phyloP scores from a whole-genome alignment of 2,113 vertebrate species.

The Urocolius indicus region DNA sequence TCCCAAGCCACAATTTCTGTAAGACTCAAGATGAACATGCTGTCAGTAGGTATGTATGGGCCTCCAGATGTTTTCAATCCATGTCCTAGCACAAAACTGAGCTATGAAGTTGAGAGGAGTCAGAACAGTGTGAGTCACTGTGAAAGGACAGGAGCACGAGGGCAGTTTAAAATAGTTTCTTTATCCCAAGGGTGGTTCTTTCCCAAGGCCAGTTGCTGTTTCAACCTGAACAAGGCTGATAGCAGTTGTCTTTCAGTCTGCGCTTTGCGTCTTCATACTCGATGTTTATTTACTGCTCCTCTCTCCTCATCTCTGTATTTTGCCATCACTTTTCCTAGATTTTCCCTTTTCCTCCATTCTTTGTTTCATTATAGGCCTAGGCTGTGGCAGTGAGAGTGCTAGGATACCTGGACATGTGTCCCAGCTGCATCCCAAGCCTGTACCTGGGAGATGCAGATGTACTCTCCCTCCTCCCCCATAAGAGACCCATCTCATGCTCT shows the following conservation, averaged over 20 bases:
- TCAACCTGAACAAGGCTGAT: background rate
- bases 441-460: background rate
- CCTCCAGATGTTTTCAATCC: background rate
- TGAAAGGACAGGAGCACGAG: conserved; percentile 21
- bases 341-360: background rate
- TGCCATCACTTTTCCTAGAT: background rate
- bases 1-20: background rate
- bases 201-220: background rate
- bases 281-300: background rate
- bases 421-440: background rate
- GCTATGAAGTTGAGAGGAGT: background rate
- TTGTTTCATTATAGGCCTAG: background rate
- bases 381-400: background rate
- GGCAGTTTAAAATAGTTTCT: conserved; percentile 50
- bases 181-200: background rate
- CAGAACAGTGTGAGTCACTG: conserved; percentile 1
- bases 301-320: background rate
- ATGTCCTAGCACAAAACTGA: background rate
- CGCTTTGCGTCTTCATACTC: background rate
- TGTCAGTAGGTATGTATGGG: fast-evolving
- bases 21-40: background rate
- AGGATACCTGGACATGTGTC: background rate
- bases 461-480: background rate
- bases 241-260: background rate
- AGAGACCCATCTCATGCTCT: background rate